phyloP scores from a whole-genome alignment of 2,113 vertebrate genomes.

The Herpetotheres cachinnans region DNA sequence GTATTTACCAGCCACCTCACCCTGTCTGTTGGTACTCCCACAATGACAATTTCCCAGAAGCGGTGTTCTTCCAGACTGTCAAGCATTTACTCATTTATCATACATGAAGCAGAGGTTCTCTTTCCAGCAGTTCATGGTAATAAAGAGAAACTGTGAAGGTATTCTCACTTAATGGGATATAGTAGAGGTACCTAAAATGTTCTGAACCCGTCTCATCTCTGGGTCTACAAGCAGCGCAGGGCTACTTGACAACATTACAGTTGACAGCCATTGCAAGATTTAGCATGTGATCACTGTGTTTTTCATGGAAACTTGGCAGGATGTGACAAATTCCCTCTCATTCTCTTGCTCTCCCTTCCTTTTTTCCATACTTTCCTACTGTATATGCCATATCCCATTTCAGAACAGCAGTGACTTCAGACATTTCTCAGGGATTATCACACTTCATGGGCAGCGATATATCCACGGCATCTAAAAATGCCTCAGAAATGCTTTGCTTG shows the following conservation, averaged over 20 bases:
- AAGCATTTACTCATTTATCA: not conserved
- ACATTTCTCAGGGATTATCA: slow-evolving; percentile 37
- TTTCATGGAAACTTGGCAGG: not conserved
- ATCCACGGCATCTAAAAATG: not conserved
- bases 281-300: not conserved
- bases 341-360: not conserved
- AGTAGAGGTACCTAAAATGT: not conserved
- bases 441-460: not conserved
- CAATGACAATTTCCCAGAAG: not conserved
- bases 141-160: not conserved
- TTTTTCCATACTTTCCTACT: not conserved
- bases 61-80: not conserved
- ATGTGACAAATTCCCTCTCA: not conserved
- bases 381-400: not conserved
- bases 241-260: not conserved
- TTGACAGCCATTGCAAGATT: not conserved
- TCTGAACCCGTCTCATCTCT: not conserved
- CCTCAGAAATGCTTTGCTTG: slow-evolving; percentile 8
- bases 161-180: not conserved
- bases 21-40: not conserved
- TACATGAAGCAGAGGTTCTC: not conserved
- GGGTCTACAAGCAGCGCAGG: not conserved
- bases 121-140: not conserved
- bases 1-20: not conserved
- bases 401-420: slow-evolving; percentile 33